Base-by-base conservation (phyloP, 2,888 invertebrate genomes). In the Scelioninae gen. 1 region DNA sequence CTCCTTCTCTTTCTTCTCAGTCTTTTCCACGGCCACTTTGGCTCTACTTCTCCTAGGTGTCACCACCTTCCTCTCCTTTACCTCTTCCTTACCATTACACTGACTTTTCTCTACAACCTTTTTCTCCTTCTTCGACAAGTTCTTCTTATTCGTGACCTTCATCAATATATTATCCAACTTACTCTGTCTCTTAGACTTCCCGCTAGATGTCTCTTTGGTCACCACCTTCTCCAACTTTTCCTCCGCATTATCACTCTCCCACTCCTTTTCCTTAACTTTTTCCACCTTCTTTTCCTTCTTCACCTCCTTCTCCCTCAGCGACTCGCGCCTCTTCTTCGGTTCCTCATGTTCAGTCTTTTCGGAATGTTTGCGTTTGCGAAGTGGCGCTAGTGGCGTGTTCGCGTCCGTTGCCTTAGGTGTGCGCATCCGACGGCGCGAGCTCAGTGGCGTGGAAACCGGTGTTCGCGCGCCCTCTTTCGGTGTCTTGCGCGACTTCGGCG, bases 331-430 rank as follows among this genome's bases (percentile, higher is more conserved):
- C 69, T 87, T 87, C 71, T 88, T 89, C 63, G 88, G 88, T 29
- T 91, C 90, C 23, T 91, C 91, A 32, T 72, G 34, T 79, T 89
- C 90, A 88, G 88, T 88, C 88, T 89, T 92, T 85, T 92, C 92
- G 89, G 92, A 92, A 91, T 91, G 92, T 91, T 92, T 92, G 65
- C 92, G 92, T 89, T 92, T 92, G 69, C 91, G 88, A 16, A 51
- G 29, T 23, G 84, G 81, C 11, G 81, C 71, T 5, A 71, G 16
- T 23, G 87, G 76, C 43, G 88, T 87, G 3, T 79, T 68, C 0
- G 82, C 49, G n/a, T 72, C 43, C 15, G 65, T 40, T n/a, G 82
- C 45, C n/a, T 90, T 90, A 32, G 88, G 85, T n/a, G 87, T 88
- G 71, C 90, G 86, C 29, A 89, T 87, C 62, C 89, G 88, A 51